These are phyloP conservation scores for Dicentrarchus labrax DNA, from an alignment of 2,113 vertebrate species.

Conservation along the genomic window DNA sequence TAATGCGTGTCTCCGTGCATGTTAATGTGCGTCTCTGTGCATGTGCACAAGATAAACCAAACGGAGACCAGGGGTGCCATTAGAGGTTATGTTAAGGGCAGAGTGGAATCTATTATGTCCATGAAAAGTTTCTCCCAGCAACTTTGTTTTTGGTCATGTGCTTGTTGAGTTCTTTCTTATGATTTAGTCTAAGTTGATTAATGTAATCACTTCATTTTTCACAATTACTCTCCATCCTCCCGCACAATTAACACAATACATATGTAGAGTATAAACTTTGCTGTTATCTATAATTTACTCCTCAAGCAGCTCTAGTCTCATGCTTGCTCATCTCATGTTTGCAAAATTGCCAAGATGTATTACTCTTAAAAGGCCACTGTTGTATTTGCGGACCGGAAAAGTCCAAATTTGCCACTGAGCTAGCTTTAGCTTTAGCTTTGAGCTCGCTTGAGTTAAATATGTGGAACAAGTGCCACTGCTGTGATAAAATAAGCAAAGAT, in stretches of 20 bases:
- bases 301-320: not conserved
- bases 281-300: not conserved
- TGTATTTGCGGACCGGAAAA: not conserved
- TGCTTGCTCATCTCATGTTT: not conserved
- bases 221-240: not conserved
- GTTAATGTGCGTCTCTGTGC: no score
- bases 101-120: not conserved
- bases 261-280: not conserved
- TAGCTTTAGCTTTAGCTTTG: not conserved
- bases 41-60: no score
- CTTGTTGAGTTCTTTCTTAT: no score
- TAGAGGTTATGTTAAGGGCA: not conserved
- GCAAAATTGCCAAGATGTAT: not conserved
- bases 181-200: no score
- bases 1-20: no score
- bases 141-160: not conserved
- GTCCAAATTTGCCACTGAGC: not conserved
- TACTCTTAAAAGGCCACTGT: not conserved
- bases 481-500: not conserved
- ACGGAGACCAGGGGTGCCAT: no score
- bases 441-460: not conserved
- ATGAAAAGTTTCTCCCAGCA: not conserved
- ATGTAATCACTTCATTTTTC: no score
- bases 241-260: not conserved
- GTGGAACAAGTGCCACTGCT: not conserved